These are phyloP conservation scores for Rhinogobius similis DNA, from an alignment of 2,113 vertebrate genomes.

Conservation along the genomic window DNA sequence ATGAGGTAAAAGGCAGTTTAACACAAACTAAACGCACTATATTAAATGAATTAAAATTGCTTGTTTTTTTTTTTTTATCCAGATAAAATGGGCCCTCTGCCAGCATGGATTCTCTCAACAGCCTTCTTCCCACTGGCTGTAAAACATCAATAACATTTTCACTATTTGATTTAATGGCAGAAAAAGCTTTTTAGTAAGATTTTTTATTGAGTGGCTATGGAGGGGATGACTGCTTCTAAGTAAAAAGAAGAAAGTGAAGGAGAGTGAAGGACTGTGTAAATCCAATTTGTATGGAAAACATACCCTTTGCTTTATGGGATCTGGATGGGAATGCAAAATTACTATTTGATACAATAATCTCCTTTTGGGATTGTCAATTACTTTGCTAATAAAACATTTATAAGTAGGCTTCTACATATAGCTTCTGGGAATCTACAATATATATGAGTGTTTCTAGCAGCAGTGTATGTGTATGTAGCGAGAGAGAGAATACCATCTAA, in stretches of 20 bases:
- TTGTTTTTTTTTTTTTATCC: not conserved
- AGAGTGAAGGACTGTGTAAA: not conserved
- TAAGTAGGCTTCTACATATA: conserved; percentile 21
- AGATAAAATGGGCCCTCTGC: not conserved
- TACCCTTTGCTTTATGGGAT: conserved; percentile 3
- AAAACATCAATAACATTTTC: conserved; percentile 13
- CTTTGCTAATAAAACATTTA: conserved; percentile 54
- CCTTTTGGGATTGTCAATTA: conserved; percentile 57
- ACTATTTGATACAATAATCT: conserved; percentile 49
- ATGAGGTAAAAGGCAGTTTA: not conserved
- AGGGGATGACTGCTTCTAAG: conserved; percentile 1
- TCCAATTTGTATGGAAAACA: conserved; percentile 36
- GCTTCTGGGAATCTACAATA: conserved; percentile 21
- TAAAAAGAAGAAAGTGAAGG: conserved; percentile 17
- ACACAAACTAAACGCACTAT: not conserved
- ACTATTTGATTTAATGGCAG: conserved; percentile 15
- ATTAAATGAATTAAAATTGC: not conserved
- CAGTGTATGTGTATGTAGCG: not conserved
- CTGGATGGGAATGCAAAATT: conserved; percentile 18
- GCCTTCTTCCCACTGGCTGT: not conserved
- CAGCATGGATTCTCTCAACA: not conserved
- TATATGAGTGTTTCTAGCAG: conserved; percentile 1
- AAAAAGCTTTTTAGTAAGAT: conserved; percentile 4
- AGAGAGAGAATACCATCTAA: not conserved
- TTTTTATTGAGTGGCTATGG: not conserved